Evolutionary conservation across 2,113 vertebrate species (phyloP), one percentile per base, ranked within the genome.

Genomic region (Sebastes fasciatus): DNA sequence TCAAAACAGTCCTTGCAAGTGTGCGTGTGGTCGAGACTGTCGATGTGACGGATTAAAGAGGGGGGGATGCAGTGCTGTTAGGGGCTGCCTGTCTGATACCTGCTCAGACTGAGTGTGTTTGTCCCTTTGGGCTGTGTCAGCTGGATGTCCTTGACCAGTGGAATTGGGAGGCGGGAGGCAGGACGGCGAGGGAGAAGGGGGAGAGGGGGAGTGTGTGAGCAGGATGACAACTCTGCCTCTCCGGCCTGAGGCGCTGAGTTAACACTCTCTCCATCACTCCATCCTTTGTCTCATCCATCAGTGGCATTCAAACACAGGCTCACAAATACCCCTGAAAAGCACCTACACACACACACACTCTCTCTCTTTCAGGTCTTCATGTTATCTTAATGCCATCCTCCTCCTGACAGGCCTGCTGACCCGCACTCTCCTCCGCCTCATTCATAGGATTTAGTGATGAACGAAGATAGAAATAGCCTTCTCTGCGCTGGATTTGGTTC

Each of bases 61-160:
- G 76, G 61, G 49, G 70, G 49, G 61, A 82, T 54, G 61, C 65
- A 19, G 43, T 4, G 21, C 61, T 11, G 8, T 65, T 16, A 17
- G 11, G n/a, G 66, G 71, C 70, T 19, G 63, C 12, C 51, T 63
- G 64, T 21, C 49, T 64, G 77, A 75, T 84, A 84, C 84, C 89
- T 86, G 62, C 23, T 64, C 58, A 70, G 62, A 48, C 40, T 45
- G 58, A 71, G 71, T 65, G 72, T 79, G 71, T 85, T 75, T 72
- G 77, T 88, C 83, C 82, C 86, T 85, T 78, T 74, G 11, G 82
- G 80, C 72, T 51, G 77, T 71, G 76, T 78, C 79, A 83, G 48
- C 60, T 80, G 79, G 21, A 49, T 57, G 88, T 88, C 89, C 88
- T 93, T 92, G 88, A 83, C 88, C 85, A 63, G 46, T 60, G 57